Conservation (phyloP, 2,888 invertebrate genomes). For the Erebia ligea region DNA sequence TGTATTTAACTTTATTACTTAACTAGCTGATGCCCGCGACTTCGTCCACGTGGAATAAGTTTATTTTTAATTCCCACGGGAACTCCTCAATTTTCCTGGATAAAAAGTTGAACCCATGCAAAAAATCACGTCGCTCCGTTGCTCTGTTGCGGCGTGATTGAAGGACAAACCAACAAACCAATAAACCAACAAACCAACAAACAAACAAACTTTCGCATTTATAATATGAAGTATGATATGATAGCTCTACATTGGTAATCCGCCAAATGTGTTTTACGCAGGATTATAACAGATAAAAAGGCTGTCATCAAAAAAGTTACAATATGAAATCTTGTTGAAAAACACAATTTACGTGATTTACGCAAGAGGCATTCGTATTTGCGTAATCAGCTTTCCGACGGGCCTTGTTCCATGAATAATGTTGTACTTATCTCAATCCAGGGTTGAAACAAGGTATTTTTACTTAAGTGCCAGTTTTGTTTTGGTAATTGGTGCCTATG, state of each 20-base stretch:
- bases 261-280: background rate
- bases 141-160: too few species aligned
- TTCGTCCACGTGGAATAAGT: too few species aligned
- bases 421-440: background rate
- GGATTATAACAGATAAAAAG: background rate
- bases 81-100: too few species aligned
- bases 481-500: background rate
- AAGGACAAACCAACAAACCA: too few species aligned
- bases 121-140: too few species aligned
- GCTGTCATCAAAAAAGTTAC: conserved; percentile 1
- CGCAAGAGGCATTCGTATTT: conserved; percentile 16
- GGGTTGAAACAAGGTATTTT: background rate
- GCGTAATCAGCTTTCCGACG: conserved; percentile 6
- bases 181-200: too few species aligned
- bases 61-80: too few species aligned
- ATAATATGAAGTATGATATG: too few species aligned
- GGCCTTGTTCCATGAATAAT: conserved; percentile 7
- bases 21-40: too few species aligned
- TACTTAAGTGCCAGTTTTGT: background rate
- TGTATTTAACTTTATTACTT: too few species aligned
- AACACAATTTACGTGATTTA: conserved; percentile 17
- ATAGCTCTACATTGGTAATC: background rate
- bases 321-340: conserved; percentile 19
- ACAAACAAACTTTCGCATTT: too few species aligned
- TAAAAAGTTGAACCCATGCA: too few species aligned